Percentiles rank a stretch among this genome's conserved stretches.
phyloP scores from a whole-genome alignment of 2,113 vertebrate species.

The Notarius quadriscutis region DNA sequence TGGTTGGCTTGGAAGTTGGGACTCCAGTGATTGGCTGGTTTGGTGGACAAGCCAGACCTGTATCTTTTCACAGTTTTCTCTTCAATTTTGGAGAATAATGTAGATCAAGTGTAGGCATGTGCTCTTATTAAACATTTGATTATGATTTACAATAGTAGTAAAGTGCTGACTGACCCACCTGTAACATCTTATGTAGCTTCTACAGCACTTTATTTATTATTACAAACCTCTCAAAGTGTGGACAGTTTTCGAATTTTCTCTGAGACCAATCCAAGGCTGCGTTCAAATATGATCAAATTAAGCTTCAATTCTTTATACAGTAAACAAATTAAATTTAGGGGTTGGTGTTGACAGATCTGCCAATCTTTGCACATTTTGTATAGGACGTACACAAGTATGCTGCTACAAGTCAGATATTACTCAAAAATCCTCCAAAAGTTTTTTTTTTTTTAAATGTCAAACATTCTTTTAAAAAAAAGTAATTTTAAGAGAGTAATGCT shows the following conservation, averaged over 20 bases:
- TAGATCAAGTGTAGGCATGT: not conserved
- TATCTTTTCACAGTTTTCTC: conserved; percentile 62
- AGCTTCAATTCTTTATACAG: not conserved
- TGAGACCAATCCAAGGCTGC: too few species aligned
- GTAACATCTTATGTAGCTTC: not conserved
- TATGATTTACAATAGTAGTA: not conserved
- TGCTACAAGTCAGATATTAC: not conserved
- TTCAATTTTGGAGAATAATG: not conserved
- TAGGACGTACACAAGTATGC: not conserved
- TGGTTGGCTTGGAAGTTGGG: conserved; percentile 61
- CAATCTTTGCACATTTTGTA: not conserved
- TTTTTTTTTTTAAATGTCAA: not conserved
- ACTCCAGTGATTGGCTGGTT: conserved; percentile 64
- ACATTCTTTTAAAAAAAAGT: not conserved
- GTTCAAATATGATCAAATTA: not conserved
- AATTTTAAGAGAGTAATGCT: not conserved
- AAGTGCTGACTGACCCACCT: not conserved
- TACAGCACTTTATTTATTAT: not conserved
- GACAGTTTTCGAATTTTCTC: too few species aligned
- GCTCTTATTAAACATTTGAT: not conserved
- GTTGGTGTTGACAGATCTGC: not conserved
- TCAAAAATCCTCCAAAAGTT: not conserved
- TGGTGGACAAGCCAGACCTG: conserved; percentile 54
- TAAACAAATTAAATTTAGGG: not conserved
- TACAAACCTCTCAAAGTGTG: not conserved